Evolutionary conservation across 2,888 invertebrate species (phyloP).

Genomic region (Melinaea marsaeus): DNA sequence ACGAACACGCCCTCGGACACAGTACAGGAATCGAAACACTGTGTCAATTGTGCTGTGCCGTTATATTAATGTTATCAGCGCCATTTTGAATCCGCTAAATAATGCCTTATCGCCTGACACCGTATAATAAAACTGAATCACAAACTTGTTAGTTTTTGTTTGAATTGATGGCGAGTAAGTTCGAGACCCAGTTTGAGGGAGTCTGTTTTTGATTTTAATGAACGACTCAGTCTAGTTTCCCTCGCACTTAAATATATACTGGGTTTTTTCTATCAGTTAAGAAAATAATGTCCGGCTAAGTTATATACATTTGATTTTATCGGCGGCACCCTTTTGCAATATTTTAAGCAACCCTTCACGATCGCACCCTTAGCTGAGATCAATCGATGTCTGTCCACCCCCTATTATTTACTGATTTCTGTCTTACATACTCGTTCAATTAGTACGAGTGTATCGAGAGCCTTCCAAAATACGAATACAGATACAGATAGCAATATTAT

Average conservation of each 20-base stretch:
- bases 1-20: slow-evolving; percentile 25
- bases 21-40: slow-evolving; percentile 19
- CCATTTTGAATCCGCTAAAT: slow-evolving; percentile 54
- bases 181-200: slow-evolving; percentile 22
- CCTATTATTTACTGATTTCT: slow-evolving; percentile 64
- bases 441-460: slow-evolving; percentile 4
- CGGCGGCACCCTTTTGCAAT: slow-evolving; percentile 59
- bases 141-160: slow-evolving; percentile 18
- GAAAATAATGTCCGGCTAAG: slow-evolving; percentile 33
- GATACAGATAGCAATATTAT: too few species aligned
- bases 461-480: neutral
- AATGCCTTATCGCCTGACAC: slow-evolving; percentile 61
- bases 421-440: slow-evolving; percentile 26
- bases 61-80: slow-evolving; percentile 28
- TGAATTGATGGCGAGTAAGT: slow-evolving; percentile 24
- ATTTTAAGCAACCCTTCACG: slow-evolving; percentile 54
- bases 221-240: neutral
- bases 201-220: slow-evolving; percentile 2
- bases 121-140: slow-evolving; percentile 65
- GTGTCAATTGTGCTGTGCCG: slow-evolving; percentile 29
- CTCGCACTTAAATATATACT: slow-evolving; percentile 7
- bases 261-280: slow-evolving; percentile 30
- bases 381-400: slow-evolving; percentile 65
- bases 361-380: slow-evolving; percentile 61
- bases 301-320: slow-evolving; percentile 42